Evolutionary conservation across 2,113 vertebrate genomes (phyloP), one percentile per base, ranked within the genome.

Genomic region (Odontesthes bonariensis): DNA sequence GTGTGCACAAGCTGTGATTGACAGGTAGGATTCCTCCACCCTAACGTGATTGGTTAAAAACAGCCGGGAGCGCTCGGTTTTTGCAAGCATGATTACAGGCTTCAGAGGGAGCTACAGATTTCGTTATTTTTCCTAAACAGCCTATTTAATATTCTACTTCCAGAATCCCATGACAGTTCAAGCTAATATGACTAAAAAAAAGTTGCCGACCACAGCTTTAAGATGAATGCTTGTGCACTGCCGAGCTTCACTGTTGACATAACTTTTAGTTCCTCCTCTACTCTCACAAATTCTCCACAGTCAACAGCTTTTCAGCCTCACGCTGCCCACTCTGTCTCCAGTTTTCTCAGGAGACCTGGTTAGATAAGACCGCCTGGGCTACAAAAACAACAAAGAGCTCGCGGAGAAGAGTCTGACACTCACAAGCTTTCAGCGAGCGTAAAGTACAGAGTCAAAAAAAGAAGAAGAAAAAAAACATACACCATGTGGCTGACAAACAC

Each of bases 321-420:
- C 11, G 49, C 44, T 46, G 42, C 70, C 58, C 60, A 14, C 13
- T 59, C 42, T 66, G 40, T 77, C 75, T 85, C 42, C 12, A 38
- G 19, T 42, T 81, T 60, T 75, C 90, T 87, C 88, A 58, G 64
- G 79, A 85, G 84, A 79, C 66, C 79, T 20, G 69, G 84, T 90
- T 91, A 86, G 89, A 89, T 92, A 88, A 92, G 87, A 77, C 76
- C 0, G 75, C 81, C 79, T 81, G 81, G 54, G 60, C 83, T 86
- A 79, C 73, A 83, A 87, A 91, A 84, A 80, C 81, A 86, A 73
- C 75, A 82, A 78, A 78, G 83, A 73, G 82, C 82, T 79, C 40
- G 59, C 71, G 79, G 86, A 87, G 69, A 73, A 22, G 75, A 68
- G 80, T 69, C 75, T 83, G 76, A 75, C 77, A 81, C 46, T 53